phyloP scores from a whole-genome alignment of 2,113 vertebrate species.

The Spermophilus dauricus region DNA sequence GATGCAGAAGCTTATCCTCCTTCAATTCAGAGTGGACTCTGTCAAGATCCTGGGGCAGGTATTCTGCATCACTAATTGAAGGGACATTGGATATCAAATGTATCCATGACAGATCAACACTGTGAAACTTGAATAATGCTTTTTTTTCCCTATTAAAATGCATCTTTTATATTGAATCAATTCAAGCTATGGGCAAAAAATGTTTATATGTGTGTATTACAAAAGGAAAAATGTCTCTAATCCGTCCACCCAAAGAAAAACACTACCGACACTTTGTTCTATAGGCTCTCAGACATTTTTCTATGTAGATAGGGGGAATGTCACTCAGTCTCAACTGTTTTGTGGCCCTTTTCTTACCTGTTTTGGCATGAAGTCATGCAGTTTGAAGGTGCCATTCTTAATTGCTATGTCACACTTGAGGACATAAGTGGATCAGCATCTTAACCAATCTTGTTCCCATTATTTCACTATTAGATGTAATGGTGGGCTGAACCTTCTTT shows the following conservation, averaged over 20 bases:
- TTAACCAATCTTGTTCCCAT: not conserved
- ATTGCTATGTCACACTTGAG: not conserved
- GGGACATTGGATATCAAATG: not conserved
- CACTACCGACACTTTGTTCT: not conserved
- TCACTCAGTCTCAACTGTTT: not conserved
- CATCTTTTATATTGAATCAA: not conserved
- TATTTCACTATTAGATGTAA: not conserved
- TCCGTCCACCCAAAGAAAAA: not conserved
- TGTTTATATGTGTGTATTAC: not conserved
- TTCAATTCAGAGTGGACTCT: not conserved
- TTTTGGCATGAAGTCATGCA: not conserved
- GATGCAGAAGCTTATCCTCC: not conserved
- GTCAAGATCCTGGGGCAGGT: not conserved
- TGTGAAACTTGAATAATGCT: not conserved
- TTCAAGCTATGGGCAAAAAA: not conserved
- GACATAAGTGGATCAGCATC: not conserved
- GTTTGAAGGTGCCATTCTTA: not conserved
- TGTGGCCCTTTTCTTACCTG: not conserved
- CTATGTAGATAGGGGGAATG: not conserved
- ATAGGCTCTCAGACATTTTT: not conserved
- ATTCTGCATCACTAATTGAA: not conserved
- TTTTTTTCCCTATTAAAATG: not conserved
- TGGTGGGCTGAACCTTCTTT: not conserved
- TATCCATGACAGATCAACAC: not conserved
- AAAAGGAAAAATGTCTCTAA: not conserved